Percentiles rank a stretch among this genome's conserved stretches.
Conservation (phyloP, 2,113 vertebrate genomes). For the Protobothrops flavoviridis region DNA sequence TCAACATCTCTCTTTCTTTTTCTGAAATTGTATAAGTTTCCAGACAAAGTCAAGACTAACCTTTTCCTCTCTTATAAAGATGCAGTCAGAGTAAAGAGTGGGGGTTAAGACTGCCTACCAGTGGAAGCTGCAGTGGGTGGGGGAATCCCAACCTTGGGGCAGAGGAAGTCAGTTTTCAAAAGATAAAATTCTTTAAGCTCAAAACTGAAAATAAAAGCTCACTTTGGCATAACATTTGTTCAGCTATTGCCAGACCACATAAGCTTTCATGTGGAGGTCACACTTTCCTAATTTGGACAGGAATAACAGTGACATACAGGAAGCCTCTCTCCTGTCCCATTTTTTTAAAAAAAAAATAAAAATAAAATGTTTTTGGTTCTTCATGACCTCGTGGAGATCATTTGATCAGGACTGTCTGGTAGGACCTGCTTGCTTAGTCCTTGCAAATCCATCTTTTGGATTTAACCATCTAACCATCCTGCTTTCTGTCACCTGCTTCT, state of each 20-base stretch:
- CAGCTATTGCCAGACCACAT: neutral
- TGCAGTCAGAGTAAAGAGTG: neutral
- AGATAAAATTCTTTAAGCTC: neutral
- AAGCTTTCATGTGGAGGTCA: neutral
- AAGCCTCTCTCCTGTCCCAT: neutral
- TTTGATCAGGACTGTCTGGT: neutral
- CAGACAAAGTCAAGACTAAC: neutral
- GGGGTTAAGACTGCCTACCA: neutral
- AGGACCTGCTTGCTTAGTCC: neutral
- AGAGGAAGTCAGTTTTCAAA: neutral
- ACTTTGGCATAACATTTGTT: neutral
- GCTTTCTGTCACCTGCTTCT: neutral
- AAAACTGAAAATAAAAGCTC: neutral
- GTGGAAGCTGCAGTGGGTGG: neutral
- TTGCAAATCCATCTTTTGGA: neutral
- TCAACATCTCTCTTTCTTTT: neutral
- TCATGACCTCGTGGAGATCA: neutral
- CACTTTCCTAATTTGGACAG: neutral
- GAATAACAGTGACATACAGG: neutral
- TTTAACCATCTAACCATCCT: neutral
- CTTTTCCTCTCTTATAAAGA: neutral
- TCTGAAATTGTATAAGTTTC: neutral
- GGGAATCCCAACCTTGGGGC: neutral
- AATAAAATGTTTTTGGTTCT: neutral
- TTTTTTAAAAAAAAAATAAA: neutral